Percentiles rank a stretch among this genome's conserved stretches.
phyloP scores from a whole-genome alignment of 2,113 vertebrate species.

The Tylochromis polylepis region DNA sequence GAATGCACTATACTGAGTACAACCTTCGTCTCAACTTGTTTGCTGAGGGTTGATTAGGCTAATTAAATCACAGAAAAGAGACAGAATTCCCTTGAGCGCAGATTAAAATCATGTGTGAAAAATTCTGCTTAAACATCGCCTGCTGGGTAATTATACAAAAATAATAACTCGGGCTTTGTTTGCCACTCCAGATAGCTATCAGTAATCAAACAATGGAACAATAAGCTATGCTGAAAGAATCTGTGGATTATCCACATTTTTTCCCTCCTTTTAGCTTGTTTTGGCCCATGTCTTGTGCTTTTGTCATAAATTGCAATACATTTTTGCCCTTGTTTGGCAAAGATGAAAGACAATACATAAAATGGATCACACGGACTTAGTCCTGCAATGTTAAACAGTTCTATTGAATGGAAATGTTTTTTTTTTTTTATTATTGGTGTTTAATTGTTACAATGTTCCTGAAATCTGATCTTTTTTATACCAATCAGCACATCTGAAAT shows the following conservation, averaged over 20 bases:
- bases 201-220: conserved; percentile 10
- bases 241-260: neutral
- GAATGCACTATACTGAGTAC: neutral
- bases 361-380: conserved; percentile 6
- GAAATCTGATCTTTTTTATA: conserved; percentile 17
- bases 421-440: conserved; percentile 19
- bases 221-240: neutral
- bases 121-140: neutral
- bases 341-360: conserved; percentile 36
- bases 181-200: conserved; percentile 8
- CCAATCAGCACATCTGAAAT: conserved; percentile 37
- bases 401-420: conserved; percentile 41
- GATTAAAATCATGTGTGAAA: conserved; percentile 16
- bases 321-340: conserved; percentile 23
- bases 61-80: conserved; percentile 37
- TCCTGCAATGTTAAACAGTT: conserved; percentile 43
- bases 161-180: conserved; percentile 4
- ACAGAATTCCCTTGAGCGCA: conserved; percentile 13
- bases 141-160: neutral
- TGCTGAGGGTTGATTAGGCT: conserved; percentile 6
- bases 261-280: neutral
- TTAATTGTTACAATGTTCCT: conserved; percentile 50
- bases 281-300: neutral
- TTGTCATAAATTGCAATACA: neutral
- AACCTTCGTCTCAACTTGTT: neutral